These are phyloP conservation scores for Leptopilina syphax DNA, from an alignment of 2,888 invertebrate species.

Conservation along the genomic window DNA sequence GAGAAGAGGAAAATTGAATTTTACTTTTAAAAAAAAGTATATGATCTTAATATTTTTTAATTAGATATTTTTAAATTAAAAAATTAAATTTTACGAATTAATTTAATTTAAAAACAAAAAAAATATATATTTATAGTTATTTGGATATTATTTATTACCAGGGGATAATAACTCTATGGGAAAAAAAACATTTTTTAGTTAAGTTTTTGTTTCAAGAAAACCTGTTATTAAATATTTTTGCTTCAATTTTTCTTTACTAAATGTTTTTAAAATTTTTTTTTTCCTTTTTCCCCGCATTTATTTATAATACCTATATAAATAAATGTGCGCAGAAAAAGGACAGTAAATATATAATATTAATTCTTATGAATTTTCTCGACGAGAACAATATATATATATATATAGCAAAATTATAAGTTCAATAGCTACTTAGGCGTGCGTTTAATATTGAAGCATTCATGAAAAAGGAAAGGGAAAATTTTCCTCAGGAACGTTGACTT, in stretches of 20 bases:
- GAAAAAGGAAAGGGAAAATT: slow-evolving; percentile 2
- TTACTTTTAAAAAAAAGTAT: neutral
- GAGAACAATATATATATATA: neutral
- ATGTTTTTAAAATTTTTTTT: neutral
- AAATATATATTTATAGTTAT: no score
- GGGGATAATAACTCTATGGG: no score
- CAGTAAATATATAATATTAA: neutral
- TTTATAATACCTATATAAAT: no score
- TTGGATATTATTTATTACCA: no score
- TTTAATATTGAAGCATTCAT: slow-evolving; percentile 2
- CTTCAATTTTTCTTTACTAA: no score
- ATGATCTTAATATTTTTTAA: no score
- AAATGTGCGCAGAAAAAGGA: neutral
- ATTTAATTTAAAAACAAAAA: no score
- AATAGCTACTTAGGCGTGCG: neutral
- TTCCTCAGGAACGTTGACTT: slow-evolving; percentile 1
- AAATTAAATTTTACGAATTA: no score
- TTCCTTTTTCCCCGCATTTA: neutral
- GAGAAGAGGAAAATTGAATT: neutral
- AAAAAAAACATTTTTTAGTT: no score
- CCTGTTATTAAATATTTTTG: no score
- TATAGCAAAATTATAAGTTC: slow-evolving; percentile 8
- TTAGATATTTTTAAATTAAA: no score
- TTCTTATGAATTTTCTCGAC: neutral
- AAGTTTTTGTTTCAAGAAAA: no score